Evolutionary conservation across 2,888 invertebrate species (phyloP), one percentile per base, ranked within the genome.

Genomic region (Eucera pruinosa): DNA sequence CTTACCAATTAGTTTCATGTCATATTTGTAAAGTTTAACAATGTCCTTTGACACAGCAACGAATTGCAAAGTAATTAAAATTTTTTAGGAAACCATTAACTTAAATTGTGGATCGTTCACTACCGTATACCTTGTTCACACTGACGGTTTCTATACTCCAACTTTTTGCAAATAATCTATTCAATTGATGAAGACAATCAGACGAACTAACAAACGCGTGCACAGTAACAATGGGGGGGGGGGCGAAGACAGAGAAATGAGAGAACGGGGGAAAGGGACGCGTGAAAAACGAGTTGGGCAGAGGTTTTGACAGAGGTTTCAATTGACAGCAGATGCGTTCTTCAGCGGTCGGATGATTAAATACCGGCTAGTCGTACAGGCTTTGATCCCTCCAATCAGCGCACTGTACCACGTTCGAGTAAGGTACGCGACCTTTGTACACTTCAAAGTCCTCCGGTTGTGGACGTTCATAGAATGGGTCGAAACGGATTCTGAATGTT

Each of bases 321-420:
- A 57, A 73, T 55, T 65, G 57, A 61, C 68, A 69, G 73, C 57
- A 66, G 75, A 81, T 74, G 76, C 74, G 71, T 85, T 81, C 78
- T 85, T 82, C 82, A 27, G 73, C 69, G 79, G 80, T 82, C 57
- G 70, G 54, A 79, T 86, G 81, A 87, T 87, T 85, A 87, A 86
- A 86, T 85, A 84, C 83, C 76, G 61, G 61, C 76, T 30, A 57
- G 54, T 62, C 52, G 73, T 57, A 73, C 52, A 66, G 61, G 78
- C 87, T 87, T 87, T 87, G 88, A 87, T 87, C 88, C 82, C 66
- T 79, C 80, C 84, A 87, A 87, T 88, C 87, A 88, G 78, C 83
- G 80, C 78, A 66, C 69, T 61, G 76, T 79, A 61, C 71, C 78
- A 78, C 73, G 72, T 60, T 77, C 72, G 73, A 64, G 64, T 70